Conservation (phyloP, 2,113 vertebrate species). For the Nothocercus nigrocapillus region DNA sequence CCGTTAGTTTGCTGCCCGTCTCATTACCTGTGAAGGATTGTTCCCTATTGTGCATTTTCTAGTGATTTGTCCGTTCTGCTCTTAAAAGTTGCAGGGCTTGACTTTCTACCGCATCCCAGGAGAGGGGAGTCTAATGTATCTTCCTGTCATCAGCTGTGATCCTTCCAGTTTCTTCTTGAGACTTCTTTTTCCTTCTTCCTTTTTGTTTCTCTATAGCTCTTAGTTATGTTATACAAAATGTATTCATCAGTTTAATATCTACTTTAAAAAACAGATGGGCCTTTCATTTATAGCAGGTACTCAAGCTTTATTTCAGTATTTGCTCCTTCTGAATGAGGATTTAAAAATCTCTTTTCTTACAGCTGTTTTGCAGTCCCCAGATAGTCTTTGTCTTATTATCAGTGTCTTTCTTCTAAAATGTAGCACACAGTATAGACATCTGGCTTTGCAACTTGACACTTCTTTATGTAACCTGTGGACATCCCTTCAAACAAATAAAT, state of each 20-base stretch:
- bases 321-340: not conserved
- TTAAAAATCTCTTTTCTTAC: fast-evolving
- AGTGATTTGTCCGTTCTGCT: constrained; percentile 42
- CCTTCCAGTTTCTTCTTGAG: not conserved
- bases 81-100: constrained; percentile 49
- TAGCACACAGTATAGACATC: not conserved
- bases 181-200: not conserved
- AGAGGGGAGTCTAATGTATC: constrained; percentile 23
- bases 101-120: constrained; percentile 15
- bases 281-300: not conserved
- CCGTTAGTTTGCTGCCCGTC: constrained; percentile 16
- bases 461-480: not conserved
- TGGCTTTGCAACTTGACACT: not conserved
- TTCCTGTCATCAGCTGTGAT: constrained; percentile 55
- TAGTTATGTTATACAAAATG: not conserved
- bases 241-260: not conserved
- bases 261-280: not conserved
- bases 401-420: not conserved
- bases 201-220: not conserved
- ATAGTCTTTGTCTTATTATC: not conserved
- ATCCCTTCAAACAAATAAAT: not conserved
- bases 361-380: not conserved
- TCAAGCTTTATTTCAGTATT: not conserved
- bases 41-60: constrained; percentile 53
- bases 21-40: constrained; percentile 67